Evolutionary conservation across 2,888 invertebrate species (phyloP).

Genomic region (Zygogramma bicolorata): DNA sequence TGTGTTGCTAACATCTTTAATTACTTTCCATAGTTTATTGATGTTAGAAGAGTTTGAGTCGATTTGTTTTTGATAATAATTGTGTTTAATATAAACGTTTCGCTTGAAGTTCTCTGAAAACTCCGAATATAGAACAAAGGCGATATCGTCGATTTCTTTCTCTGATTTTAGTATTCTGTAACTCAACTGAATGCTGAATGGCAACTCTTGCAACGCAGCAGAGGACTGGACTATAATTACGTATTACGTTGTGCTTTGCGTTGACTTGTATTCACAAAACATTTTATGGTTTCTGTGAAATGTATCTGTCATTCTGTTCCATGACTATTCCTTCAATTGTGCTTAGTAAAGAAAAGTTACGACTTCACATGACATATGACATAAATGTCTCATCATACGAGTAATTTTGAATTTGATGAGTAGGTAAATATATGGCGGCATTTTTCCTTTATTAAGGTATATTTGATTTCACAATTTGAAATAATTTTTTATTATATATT

Average conservation of each 20-base stretch:
- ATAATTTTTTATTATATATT: background rate
- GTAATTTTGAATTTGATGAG: background rate
- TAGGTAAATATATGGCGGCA: background rate
- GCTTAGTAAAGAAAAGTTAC: background rate
- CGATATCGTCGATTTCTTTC: too few species aligned
- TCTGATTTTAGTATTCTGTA: too few species aligned
- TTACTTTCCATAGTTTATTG: too few species aligned
- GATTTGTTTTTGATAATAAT: too few species aligned
- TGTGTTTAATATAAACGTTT: too few species aligned
- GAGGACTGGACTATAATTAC: background rate
- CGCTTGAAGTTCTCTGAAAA: too few species aligned
- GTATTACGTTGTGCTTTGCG: background rate
- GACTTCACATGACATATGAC: background rate
- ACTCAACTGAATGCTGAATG: too few species aligned
- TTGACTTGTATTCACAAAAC: too few species aligned
- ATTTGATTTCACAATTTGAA: background rate
- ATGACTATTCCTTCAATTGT: background rate
- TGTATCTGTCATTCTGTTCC: background rate
- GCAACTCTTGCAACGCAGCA: background rate
- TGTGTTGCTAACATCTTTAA: too few species aligned
- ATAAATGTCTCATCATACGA: too few species aligned
- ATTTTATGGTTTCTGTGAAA: background rate
- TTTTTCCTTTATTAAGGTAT: background rate
- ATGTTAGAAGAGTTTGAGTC: too few species aligned
- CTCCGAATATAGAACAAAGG: too few species aligned